Evolutionary conservation across 2,113 vertebrate species (phyloP), one percentile per base, ranked within the genome.

Genomic region (Lonchura striata): DNA sequence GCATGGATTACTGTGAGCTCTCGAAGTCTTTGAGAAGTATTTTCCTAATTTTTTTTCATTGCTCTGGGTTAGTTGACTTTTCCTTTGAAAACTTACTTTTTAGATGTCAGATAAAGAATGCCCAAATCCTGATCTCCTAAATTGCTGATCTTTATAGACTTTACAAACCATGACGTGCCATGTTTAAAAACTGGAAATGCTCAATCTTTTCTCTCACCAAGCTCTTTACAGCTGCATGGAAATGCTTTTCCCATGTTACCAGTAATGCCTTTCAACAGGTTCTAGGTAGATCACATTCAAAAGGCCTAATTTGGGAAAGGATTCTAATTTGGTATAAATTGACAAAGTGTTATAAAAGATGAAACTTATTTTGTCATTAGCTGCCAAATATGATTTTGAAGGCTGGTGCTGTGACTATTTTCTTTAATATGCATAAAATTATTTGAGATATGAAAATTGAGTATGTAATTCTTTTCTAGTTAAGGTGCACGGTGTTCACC

Each of bases 161-260:
- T 54, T 8, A 12, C 19, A 75, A 78, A 57, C 41, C 8, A 5
- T 65, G 23, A 33, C 0, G 0, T 50, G 30, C 71, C 50, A 11
- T 21, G 6, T 63, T 13, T 90, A 60, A 50, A 54, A 82, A 66
- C 27, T 80, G 47, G 39, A 39, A 75, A 63, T 20, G n/a, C 46
- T 66, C 15, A 30, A 1, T 72, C 33, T 82, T 37, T 88, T 87
- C 18, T 65, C 24, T 92, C 23, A 52, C 24, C n/a, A 37, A 28
- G 24, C 21, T 80, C 9, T 33, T 84, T 70, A 15, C 15, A 60
- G 46, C 46, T 74, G 9, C 20, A 13, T 27, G 59, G 52, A 68
- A 82, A 63, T 61, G 18, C 11, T 77, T 90, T 76, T 57, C 20
- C 19, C 65, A 39, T 59, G 35, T 50, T 74, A 59, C 13, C 16